Percentiles rank a stretch among this genome's conserved stretches.
Evolutionary conservation across 2,113 vertebrate genomes (phyloP).

Genomic region (Heterotis niloticus): DNA sequence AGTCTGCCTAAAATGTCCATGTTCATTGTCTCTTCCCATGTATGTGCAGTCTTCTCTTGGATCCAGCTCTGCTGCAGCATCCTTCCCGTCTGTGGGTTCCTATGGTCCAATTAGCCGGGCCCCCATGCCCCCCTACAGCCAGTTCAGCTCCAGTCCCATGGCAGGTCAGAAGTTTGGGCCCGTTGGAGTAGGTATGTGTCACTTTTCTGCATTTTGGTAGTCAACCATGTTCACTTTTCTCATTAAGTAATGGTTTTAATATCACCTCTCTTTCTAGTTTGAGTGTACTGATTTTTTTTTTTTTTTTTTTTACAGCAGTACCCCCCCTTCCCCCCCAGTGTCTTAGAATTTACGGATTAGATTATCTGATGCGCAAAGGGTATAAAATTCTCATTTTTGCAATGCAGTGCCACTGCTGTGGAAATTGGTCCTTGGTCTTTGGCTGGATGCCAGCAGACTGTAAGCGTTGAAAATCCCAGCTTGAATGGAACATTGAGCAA

Average conservation of each 20-base stretch:
- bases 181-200: slow-evolving; percentile 73
- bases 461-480: too few relatives aligned
- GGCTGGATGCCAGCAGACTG: too few relatives aligned
- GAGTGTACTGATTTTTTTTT: not conserved
- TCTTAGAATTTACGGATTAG: not conserved
- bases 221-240: not conserved
- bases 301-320: not conserved
- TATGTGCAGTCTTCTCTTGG: slow-evolving; percentile 84
- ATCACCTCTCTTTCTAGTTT: not conserved
- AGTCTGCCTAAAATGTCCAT: not conserved
- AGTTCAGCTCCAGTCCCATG: slow-evolving; percentile 76
- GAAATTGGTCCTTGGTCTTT: too few relatives aligned
- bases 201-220: not conserved
- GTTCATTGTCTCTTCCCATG: slow-evolving; percentile 24
- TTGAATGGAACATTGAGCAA: too few relatives aligned
- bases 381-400: too few relatives aligned
- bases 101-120: slow-evolving; percentile 85
- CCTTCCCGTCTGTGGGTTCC: slow-evolving; percentile 81
- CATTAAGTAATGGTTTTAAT: not conserved
- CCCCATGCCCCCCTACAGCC: slow-evolving; percentile 82
- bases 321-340: not conserved
- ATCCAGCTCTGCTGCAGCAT: slow-evolving; percentile 63
- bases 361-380: not conserved
- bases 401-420: too few relatives aligned
- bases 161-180: slow-evolving; percentile 79